phyloP scores from a whole-genome alignment of 2,113 vertebrate genomes.

The Neoarius graeffei region DNA sequence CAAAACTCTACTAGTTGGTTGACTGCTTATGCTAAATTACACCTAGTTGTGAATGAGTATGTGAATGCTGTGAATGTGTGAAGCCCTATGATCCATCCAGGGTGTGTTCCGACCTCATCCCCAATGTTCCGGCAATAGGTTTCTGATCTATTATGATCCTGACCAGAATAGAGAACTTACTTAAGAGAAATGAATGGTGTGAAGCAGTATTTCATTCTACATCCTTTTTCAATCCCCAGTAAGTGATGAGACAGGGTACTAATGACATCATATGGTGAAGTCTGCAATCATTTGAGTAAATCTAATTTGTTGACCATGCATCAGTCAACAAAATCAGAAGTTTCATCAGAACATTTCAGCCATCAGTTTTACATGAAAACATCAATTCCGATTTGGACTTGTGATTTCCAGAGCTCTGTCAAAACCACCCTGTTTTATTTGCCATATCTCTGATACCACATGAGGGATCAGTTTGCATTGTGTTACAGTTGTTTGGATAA shows the following conservation, averaged over 20 bases:
- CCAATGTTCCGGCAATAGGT: background rate
- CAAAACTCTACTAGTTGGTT: background rate
- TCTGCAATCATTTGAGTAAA: background rate
- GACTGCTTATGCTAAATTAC: background rate
- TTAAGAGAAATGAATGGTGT: background rate
- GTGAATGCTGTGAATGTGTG: background rate
- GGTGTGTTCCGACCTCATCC: background rate
- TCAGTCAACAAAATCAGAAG: background rate
- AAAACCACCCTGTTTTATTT: conserved; percentile 23
- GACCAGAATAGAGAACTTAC: background rate
- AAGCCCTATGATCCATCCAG: background rate
- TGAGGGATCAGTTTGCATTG: conserved; percentile 34
- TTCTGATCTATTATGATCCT: background rate
- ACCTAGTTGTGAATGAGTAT: background rate
- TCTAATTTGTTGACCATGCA: background rate
- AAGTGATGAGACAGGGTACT: background rate
- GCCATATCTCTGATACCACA: conserved; percentile 21
- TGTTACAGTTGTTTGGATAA: conserved; percentile 37
- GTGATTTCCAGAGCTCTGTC: background rate
- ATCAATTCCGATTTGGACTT: background rate
- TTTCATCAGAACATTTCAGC: conserved; percentile 2
- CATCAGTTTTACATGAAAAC: background rate
- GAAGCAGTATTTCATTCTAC: background rate
- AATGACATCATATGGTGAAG: background rate
- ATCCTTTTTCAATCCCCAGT: background rate